Base-by-base conservation (phyloP, 2,888 invertebrate genomes). In the Drosophila greeni region DNA sequence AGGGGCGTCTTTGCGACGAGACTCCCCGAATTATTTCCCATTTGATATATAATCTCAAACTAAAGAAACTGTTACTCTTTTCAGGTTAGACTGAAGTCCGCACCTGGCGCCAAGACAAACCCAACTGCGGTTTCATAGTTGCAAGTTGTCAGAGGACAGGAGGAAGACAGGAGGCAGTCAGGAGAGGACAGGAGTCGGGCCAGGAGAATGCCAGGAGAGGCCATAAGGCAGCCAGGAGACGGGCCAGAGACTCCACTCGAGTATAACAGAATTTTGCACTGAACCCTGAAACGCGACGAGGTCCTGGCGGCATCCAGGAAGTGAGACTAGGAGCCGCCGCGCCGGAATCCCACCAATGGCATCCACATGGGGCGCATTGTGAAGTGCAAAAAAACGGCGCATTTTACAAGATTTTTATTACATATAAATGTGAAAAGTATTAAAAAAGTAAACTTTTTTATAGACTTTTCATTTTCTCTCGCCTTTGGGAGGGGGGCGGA, bases 401-500 rank as follows among this genome's bases (percentile, higher is more conserved):
- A 78, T 84, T 85, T 84, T 85, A 81, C 85, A 85, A 85, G 84
- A 81, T 84, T 84, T 84, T 84, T 85, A 82, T 85, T 83, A 75
- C 81, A 73, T 78, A 78, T 80, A 80, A 84, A 84, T 84, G 85
- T 55, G 81, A 74, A 84, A 83, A 83, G 83, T 85, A 84, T 84
- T 84, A 84, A 84, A 83, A 85, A 85, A 85, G 85, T 85, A 75
- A 85, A 84, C 81, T 82, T 82, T 74, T 74, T 72, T 52, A 64
- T 64, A 64, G 61, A 64, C 65, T 69, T 75, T 82, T 79, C 82
- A 72, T 75, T 79, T 70, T 55, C 56, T 40, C 56, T 29, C 40
- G 53, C 45, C n/a, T n/a, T n/a, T n/a, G 20, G 20, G 20, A 3
- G 3, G 20, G 20, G 20, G 20, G 20, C 20, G n/a, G n/a, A n/a